Conservation (phyloP, 2,113 vertebrate genomes). For the Procapra przewalskii region DNA sequence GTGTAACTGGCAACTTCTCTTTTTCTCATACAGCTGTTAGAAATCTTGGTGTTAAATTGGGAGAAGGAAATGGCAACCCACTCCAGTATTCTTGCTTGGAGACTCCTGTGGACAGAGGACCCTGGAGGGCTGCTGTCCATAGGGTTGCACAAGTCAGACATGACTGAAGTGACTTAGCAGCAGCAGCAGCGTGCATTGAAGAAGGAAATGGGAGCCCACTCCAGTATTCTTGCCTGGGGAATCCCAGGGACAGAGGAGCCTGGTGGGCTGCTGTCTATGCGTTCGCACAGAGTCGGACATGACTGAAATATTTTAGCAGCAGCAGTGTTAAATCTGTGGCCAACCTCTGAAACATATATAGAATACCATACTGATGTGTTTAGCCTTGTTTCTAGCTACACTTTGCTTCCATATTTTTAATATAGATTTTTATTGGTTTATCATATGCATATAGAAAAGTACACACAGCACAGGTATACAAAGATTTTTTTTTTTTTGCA, state of each 20-base stretch:
- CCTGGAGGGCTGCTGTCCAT: not conserved
- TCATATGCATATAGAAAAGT: not conserved
- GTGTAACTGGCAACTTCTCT: not conserved
- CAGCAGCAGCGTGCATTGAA: too few relatives aligned
- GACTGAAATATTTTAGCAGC: accelerated
- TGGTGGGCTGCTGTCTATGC: not conserved
- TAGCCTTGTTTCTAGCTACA: not conserved
- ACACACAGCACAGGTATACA: not conserved
- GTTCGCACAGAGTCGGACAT: accelerated
- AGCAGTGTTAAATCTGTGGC: not conserved
- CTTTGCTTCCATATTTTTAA: not conserved
- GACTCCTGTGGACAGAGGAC: not conserved
- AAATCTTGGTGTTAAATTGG: conserved; percentile 1
- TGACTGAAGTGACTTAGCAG: too few relatives aligned
- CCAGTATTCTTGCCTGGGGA: not conserved
- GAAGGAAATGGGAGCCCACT: not conserved
- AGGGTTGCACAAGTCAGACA: not conserved
- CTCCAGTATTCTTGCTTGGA: not conserved
- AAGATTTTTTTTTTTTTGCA: not conserved
- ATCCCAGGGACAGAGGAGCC: not conserved
- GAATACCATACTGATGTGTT: not conserved
- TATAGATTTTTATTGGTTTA: not conserved
- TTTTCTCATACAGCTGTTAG: not conserved
- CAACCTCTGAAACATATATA: not conserved
- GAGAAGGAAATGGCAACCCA: not conserved